Evolutionary conservation across 1,140 invertebrate genomes (phyloP).

Genomic region (Ceratina australensis): DNA sequence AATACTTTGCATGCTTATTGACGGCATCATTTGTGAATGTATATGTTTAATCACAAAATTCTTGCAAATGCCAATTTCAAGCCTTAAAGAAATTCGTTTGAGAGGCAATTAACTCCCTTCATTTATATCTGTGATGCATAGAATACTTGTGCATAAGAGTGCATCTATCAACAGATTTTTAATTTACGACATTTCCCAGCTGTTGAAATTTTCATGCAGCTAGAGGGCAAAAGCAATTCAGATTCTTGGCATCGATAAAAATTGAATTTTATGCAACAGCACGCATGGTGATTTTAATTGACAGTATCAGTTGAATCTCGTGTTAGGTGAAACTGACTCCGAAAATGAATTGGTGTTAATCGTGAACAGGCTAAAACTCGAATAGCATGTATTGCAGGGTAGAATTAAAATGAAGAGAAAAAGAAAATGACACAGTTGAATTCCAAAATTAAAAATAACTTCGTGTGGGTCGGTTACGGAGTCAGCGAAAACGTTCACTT

Average conservation of each 20-base stretch:
- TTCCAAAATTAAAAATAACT: no score
- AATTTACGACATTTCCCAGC: neutral
- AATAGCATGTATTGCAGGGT: neutral
- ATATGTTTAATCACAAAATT: no score
- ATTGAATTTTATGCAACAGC: slow-evolving; percentile 18
- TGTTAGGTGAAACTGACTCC: neutral
- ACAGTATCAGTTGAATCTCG: neutral
- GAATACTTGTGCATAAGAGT: no score
- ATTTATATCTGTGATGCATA: no score
- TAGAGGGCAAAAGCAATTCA: slow-evolving; percentile 8
- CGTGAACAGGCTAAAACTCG: no score
- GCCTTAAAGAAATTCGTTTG: no score
- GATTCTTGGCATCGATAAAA: slow-evolving; percentile 11
- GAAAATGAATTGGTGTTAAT: neutral
- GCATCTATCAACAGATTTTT: no score
- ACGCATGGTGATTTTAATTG: slow-evolving; percentile 13
- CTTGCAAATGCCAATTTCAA: no score
- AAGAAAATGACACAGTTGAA: no score
- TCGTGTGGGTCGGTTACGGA: no score
- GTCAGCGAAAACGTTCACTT: no score
- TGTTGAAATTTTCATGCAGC: neutral
- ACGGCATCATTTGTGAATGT: neutral
- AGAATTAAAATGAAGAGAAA: neutral
- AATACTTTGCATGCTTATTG: neutral
- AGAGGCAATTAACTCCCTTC: no score